These are phyloP conservation scores for Vesta saturnalis DNA, from an alignment of 2,888 invertebrate species.

Conservation along the genomic window DNA sequence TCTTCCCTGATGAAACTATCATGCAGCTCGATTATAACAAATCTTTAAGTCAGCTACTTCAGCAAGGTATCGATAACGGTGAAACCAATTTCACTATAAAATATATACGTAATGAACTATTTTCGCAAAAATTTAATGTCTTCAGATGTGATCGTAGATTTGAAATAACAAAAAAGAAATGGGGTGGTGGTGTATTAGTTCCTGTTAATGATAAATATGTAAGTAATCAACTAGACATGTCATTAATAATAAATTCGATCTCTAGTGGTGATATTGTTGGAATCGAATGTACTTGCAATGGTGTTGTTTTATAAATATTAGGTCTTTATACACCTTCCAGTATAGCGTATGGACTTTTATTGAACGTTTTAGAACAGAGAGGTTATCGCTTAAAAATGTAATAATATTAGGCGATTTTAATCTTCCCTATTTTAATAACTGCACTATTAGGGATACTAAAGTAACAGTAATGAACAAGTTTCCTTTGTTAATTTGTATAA, in stretches of 20 bases:
- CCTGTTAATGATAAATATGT: background rate
- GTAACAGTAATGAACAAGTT: background rate
- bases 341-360: background rate
- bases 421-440: background rate
- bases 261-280: background rate
- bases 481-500: background rate
- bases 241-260: background rate
- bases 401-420: background rate
- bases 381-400: background rate
- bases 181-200: slow-evolving; percentile 2
- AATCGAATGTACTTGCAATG: background rate
- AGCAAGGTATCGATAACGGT: too few relatives aligned
- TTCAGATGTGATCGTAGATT: background rate
- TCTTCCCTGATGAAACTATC: too few relatives aligned
- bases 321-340: background rate
- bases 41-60: too few relatives aligned
- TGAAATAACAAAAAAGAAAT: background rate
- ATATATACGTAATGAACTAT: background rate
- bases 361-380: background rate
- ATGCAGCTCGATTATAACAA: too few relatives aligned
- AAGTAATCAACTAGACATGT: background rate
- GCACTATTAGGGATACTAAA: background rate
- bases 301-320: background rate
- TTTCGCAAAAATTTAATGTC: background rate
- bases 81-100: too few relatives aligned